phyloP scores from a whole-genome alignment of 2,888 invertebrate genomes.

The Orgyia antiqua region DNA sequence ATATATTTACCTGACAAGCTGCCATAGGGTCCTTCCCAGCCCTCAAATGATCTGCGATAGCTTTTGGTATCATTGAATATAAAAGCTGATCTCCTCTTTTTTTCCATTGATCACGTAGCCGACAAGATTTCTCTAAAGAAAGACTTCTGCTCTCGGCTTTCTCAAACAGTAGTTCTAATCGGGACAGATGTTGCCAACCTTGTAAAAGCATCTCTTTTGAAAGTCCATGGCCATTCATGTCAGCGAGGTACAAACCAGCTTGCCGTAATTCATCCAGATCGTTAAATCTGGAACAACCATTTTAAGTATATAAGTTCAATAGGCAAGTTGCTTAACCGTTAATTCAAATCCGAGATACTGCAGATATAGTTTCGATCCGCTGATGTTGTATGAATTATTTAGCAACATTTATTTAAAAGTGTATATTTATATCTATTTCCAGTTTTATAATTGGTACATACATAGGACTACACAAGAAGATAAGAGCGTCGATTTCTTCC shows the following conservation, averaged over 20 bases:
- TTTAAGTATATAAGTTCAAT: neutral
- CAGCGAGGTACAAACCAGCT: slow-evolving; percentile 88
- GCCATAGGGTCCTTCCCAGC: slow-evolving; percentile 85
- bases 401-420: too few species aligned
- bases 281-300: slow-evolving; percentile 82
- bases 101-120: slow-evolving; percentile 90
- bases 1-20: slow-evolving; percentile 87
- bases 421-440: neutral
- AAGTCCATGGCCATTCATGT: slow-evolving; percentile 90
- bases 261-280: slow-evolving; percentile 89
- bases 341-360: too few species aligned
- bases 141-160: slow-evolving; percentile 88
- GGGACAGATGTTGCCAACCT: slow-evolving; percentile 91
- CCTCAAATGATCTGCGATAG: slow-evolving; percentile 88
- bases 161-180: slow-evolving; percentile 88
- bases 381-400: neutral
- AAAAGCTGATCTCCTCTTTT: slow-evolving; percentile 89
- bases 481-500: slow-evolving; percentile 87
- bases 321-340: too few species aligned
- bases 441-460: slow-evolving; percentile 61
- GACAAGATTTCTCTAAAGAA: slow-evolving; percentile 87
- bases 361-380: too few species aligned
- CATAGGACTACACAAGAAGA: slow-evolving; percentile 93
- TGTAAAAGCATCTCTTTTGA: slow-evolving; percentile 89
- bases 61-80: slow-evolving; percentile 94